Evolutionary conservation across 2,888 invertebrate genomes (phyloP).

Genomic region (Baronia brevicornis): DNA sequence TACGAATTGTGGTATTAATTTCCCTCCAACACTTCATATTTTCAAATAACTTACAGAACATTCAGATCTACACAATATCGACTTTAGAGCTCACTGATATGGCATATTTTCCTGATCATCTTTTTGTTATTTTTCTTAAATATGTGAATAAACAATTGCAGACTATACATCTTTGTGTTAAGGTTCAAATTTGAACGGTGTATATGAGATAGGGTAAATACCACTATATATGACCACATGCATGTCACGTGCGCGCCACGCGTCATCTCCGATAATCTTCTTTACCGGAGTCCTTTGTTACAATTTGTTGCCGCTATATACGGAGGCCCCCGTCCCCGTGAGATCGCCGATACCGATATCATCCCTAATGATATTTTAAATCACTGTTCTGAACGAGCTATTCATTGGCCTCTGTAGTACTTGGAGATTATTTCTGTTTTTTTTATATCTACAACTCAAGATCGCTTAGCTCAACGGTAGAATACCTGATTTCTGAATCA

Average conservation of each 20-base stretch:
- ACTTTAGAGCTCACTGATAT: conserved; percentile 25
- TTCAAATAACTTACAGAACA: conserved; percentile 43
- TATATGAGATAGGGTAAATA: conserved; percentile 40
- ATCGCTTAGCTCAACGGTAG: too few relatives aligned
- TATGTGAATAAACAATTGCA: conserved; percentile 4
- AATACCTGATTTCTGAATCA: too few relatives aligned
- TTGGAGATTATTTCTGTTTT: conserved; percentile 7
- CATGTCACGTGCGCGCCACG: conserved; percentile 64
- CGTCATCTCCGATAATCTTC: conserved; percentile 68
- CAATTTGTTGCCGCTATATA: conserved; percentile 65
- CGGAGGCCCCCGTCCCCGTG: conserved; percentile 45
- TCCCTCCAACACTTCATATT: conserved; percentile 71
- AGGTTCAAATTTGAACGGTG: conserved; percentile 12
- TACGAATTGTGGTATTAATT: conserved; percentile 73
- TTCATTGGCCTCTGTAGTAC: conserved; percentile 37
- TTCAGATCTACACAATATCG: conserved; percentile 20
- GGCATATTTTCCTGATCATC: conserved; percentile 28
- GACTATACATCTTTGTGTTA: conserved; percentile 12
- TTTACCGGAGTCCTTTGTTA: conserved; percentile 69
- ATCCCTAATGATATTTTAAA: conserved; percentile 72
- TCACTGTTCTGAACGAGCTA: conserved; percentile 51
- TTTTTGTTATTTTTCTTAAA: conserved; percentile 22
- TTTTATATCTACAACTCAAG: conserved; percentile 18
- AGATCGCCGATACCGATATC: conserved; percentile 64
- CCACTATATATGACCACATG: conserved; percentile 53